Base-by-base conservation (phyloP, 1,140 invertebrate species). In the Ips typographus region DNA sequence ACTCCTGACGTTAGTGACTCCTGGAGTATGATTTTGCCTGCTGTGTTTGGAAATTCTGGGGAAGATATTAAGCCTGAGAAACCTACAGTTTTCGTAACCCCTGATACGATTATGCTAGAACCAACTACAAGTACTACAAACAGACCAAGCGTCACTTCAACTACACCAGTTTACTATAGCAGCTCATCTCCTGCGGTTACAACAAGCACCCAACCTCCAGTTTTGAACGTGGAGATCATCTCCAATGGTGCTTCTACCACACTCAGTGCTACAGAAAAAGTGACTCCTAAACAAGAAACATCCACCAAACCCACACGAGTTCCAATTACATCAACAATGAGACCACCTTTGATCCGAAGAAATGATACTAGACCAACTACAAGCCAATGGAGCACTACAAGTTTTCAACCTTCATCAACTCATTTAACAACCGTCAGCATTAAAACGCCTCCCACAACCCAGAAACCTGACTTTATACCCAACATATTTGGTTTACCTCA, bases 11-110 rank as follows among this genome's bases (percentile, higher is more conserved):
- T 91, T 67, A 85, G 89, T 61, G 80, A 89, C 74, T 84, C 89
- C n/a, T 93, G 91, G 91, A 91, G 88, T 62, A 86, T 90, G 65
- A 91, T 93, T 67, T 80, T 93, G 57, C 90, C 91, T 1, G 88
- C 89, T 1, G 89, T 92, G 71, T 88, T 92, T 76, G 88, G 89
- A 0, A 89, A 88, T 72, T 86, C 87, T 4, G 88, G 76, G 2
- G 77, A 75, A 57, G 76, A 78, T 55, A 78, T 79, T 40, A 74
- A 70, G 40, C 76, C 77, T 2, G 76, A 77, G 57, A 75, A 74
- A 56, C 73, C 74, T 8, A 47, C 65, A 1, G 72, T 55, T 8
- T 68, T 66, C 44, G 72, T 73, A 36, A 78, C 77, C 1, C 74
- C 77, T 1, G 78, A 80, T 58, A 80, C 78, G 3, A 76, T 79